Percentiles rank a stretch among this genome's conserved stretches.
These are phyloP conservation scores for Drosophila kanekoi DNA, from an alignment of 2,888 invertebrate species.

Conservation along the genomic window DNA sequence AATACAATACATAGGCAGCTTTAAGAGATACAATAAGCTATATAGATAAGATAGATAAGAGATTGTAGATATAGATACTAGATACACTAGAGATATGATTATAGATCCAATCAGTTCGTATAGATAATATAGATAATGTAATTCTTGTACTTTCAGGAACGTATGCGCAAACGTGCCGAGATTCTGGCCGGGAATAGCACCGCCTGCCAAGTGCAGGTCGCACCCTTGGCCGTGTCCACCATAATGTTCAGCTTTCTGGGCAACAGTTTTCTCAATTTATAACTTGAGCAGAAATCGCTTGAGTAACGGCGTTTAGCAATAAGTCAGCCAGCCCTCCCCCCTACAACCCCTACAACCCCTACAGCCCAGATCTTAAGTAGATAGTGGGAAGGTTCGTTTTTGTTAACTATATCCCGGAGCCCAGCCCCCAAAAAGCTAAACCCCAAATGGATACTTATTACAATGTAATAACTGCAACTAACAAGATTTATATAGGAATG, in stretches of 20 bases:
- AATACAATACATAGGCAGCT: too few species aligned
- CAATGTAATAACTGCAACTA: conserved; percentile 61
- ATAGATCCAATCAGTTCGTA: too few species aligned
- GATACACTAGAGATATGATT: not conserved
- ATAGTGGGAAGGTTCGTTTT: conserved; percentile 47
- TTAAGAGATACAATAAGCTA: too few species aligned
- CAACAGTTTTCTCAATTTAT: conserved; percentile 81
- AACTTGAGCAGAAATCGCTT: conserved; percentile 77
- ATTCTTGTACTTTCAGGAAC: conserved; percentile 81
- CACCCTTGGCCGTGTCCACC: conserved; percentile 82
- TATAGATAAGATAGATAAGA: too few species aligned
- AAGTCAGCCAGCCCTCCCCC: conserved; percentile 20
- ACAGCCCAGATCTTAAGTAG: conserved; percentile 36
- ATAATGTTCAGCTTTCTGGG: conserved; percentile 81
- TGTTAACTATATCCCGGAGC: conserved; percentile 39
- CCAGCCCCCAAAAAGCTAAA: conserved; percentile 14
- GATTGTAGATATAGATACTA: not conserved
- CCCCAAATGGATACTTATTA: conserved; percentile 58
- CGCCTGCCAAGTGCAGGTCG: conserved; percentile 72
- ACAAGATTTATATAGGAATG: conserved; percentile 41
- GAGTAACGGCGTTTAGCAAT: conserved; percentile 30
- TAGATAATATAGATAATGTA: not conserved
- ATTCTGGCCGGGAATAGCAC: conserved; percentile 87
- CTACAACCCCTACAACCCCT: not conserved
- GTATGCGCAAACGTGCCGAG: conserved; percentile 87